Evolutionary conservation across 2,888 invertebrate genomes (phyloP), one percentile per base, ranked within the genome.

Genomic region (Drosophila stalkeri): DNA sequence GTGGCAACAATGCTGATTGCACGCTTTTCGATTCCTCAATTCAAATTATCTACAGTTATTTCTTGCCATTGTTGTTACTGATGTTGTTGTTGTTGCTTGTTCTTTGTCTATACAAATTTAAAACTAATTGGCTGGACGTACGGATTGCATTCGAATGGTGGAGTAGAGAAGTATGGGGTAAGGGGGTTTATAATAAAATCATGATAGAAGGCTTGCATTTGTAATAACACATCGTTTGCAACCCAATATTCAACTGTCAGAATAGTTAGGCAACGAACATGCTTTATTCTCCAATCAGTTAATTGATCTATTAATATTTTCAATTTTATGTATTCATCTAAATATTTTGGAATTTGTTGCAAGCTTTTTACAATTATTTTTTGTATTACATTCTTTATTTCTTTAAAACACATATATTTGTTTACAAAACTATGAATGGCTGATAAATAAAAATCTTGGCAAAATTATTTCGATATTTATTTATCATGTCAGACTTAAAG

Each of bases 11-110:
- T 81, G 77, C 81, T 81, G 70, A 77, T 67, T 77, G 66, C 67
- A 81, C 78, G 64, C 47, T 77, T 77, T 74, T 81, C 81, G 67
- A 81, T 81, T 81, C 78, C 61, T 77, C 70, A 80, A 81, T 79
- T 77, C 70, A 74, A 81, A 79, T 79, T 81, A 79, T 77, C 74
- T 70, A 49, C 60, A 77, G 78, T 69, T 80, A 73, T 80, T 72
- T 76, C 72, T 65, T 62, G 57, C 47, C 52, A 52, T 31, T 71
- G 31, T 44, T 55, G 43, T 44, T 64, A 27, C 37, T 44, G 18
- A 44, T 57, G 57, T 8, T 39, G 39, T 41, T 56, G 46, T n/a
- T 64, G 41, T 56, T 64, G 52, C 69, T 79, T 55, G 41, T 75
- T 72, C 72, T 80, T 65, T 64, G 81, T 52, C 64, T 62, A 70